phyloP scores from a whole-genome alignment of 2,113 vertebrate genomes.

The Arothron firmamentum region DNA sequence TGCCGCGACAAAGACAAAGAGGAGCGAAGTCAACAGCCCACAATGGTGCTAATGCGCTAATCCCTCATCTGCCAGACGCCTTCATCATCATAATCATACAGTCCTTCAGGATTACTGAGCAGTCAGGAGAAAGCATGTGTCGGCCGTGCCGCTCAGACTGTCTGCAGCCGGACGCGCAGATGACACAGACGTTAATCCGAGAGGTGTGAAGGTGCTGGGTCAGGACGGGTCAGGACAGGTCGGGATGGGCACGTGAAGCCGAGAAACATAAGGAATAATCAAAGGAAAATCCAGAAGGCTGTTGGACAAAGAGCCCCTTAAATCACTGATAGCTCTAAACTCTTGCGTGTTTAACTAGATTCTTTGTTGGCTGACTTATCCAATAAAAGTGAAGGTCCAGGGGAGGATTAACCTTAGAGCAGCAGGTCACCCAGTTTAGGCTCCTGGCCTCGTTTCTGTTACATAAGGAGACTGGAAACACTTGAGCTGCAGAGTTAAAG shows the following conservation, averaged over 20 bases:
- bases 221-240: not conserved
- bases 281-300: no score
- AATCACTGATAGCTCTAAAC: no score
- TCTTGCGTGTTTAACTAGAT: not conserved
- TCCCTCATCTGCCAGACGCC: conserved; percentile 13
- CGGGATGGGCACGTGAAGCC: no score
- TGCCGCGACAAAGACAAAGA: conserved; percentile 1
- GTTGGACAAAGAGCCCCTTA: no score
- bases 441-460: conserved; percentile 56
- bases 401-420: conserved; percentile 48
- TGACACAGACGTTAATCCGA: conserved; percentile 3
- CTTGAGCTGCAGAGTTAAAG: conserved; percentile 36
- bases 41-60: not conserved
- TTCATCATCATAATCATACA: conserved; percentile 8
- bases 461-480: conserved; percentile 61
- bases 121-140: conserved; percentile 17
- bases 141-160: conserved; percentile 36
- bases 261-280: not conserved
- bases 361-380: not conserved
- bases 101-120: conserved; percentile 33
- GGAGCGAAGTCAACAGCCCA: not conserved
- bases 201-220: not conserved
- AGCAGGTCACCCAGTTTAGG: conserved; percentile 45
- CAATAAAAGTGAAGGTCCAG: conserved; percentile 4
- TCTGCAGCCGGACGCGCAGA: conserved; percentile 15